These are phyloP conservation scores for Ptychobarbus kaznakovi DNA, from an alignment of 2,797 vertebrate genomes.

Conservation along the genomic window DNA sequence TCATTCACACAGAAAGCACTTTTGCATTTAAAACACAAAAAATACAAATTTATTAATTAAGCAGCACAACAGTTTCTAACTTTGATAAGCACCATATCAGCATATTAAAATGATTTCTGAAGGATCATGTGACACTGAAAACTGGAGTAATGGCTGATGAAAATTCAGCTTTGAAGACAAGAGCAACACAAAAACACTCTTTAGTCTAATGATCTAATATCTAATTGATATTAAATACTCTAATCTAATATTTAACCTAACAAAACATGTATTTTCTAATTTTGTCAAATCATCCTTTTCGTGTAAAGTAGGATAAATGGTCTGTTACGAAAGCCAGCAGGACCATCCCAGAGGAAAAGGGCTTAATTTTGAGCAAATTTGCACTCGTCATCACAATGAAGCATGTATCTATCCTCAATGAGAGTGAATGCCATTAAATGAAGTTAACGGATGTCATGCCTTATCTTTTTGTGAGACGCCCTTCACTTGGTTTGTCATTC, in stretches of 20 bases:
- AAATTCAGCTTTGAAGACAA: constrained; percentile 6
- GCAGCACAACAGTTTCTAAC: no score
- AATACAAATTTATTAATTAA: neutral
- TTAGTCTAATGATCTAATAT: neutral
- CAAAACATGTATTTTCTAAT: neutral
- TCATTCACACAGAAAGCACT: neutral
- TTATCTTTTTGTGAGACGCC: constrained; percentile 31
- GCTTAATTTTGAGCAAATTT: neutral
- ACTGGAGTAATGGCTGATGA: neutral
- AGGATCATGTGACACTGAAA: neutral
- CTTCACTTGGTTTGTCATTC: constrained; percentile 39
- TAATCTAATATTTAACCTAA: neutral
- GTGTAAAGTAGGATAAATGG: neutral
- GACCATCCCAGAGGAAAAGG: neutral
- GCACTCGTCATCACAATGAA: neutral
- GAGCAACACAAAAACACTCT: neutral
- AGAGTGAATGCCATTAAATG: constrained; percentile 29
- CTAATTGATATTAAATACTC: no score
- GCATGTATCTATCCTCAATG: constrained; percentile 5
- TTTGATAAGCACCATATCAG: neutral
- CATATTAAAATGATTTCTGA: neutral
- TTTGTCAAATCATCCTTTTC: neutral
- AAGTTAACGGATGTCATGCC: constrained; percentile 7
- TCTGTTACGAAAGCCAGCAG: neutral
- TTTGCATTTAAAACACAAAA: neutral